phyloP scores from a whole-genome alignment of 2,888 invertebrate species.

The Julus scandinavius region DNA sequence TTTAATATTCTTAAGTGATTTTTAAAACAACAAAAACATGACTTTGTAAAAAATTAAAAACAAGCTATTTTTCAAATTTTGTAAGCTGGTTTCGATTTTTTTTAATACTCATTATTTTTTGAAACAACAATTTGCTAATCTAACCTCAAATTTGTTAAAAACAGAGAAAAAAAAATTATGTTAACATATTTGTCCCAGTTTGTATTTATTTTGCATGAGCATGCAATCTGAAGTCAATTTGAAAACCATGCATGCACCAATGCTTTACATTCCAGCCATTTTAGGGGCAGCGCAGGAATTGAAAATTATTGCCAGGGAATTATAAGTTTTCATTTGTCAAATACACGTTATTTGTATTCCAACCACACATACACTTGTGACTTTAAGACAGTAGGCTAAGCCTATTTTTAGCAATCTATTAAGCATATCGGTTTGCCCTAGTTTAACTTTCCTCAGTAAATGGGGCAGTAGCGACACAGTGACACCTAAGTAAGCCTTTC shows the following conservation, averaged over 20 bases:
- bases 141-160: too few relatives aligned
- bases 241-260: slow-evolving; percentile 29
- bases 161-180: too few relatives aligned
- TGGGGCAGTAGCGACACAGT: slow-evolving; percentile 19
- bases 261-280: neutral
- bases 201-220: neutral
- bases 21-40: too few relatives aligned
- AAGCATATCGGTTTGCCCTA: neutral
- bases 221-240: neutral
- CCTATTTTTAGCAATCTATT: neutral
- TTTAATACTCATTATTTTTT: too few relatives aligned
- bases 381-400: neutral
- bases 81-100: too few relatives aligned
- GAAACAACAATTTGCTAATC: too few relatives aligned
- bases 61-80: neutral
- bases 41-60: too few relatives aligned
- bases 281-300: neutral
- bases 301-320: neutral
- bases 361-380: neutral
- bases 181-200: neutral
- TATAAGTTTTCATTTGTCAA: neutral
- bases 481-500: slow-evolving; percentile 30
- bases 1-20: too few relatives aligned
- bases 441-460: neutral
- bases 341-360: neutral